Conservation (phyloP, 2,797 vertebrate species). For the Pteropus rufus region DNA sequence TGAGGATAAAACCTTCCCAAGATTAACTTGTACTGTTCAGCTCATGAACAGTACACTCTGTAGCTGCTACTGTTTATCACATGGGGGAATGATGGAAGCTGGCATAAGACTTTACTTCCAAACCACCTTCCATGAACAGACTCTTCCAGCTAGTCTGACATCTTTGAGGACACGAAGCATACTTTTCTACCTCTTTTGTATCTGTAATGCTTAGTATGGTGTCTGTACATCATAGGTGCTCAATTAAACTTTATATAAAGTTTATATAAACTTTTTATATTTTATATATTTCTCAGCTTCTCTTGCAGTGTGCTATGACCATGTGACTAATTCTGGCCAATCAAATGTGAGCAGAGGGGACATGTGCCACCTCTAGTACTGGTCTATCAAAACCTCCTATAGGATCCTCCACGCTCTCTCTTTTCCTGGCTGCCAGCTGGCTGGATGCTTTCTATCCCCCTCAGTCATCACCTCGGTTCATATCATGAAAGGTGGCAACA, state of each 20-base stretch:
- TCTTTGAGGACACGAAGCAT: not conserved
- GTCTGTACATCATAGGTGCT: not conserved
- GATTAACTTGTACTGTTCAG: not conserved
- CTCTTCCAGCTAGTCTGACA: not conserved
- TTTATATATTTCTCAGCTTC: not conserved
- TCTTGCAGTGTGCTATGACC: not conserved
- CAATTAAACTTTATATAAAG: not conserved
- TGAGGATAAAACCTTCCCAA: not conserved
- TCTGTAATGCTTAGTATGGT: not conserved
- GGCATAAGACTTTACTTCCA: not conserved
- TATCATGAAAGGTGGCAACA: not conserved
- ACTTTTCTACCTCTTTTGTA: not conserved
- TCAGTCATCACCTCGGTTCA: not conserved
- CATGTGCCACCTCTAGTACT: not conserved
- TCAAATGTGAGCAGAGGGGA: not conserved
- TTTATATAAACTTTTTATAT: too few species aligned
- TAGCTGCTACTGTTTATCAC: conserved; percentile 31
- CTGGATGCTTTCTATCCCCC: too few species aligned
- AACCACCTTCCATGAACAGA: not conserved
- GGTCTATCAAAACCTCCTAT: not conserved
- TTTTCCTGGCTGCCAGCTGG: not conserved
- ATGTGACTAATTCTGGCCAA: not conserved
- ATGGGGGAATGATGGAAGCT: not conserved
- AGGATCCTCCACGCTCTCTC: not conserved
- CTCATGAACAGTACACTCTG: conserved; percentile 19